These are phyloP conservation scores for Yoshiicerus persimilis DNA, from an alignment of 1,140 invertebrate species.

Conservation along the genomic window DNA sequence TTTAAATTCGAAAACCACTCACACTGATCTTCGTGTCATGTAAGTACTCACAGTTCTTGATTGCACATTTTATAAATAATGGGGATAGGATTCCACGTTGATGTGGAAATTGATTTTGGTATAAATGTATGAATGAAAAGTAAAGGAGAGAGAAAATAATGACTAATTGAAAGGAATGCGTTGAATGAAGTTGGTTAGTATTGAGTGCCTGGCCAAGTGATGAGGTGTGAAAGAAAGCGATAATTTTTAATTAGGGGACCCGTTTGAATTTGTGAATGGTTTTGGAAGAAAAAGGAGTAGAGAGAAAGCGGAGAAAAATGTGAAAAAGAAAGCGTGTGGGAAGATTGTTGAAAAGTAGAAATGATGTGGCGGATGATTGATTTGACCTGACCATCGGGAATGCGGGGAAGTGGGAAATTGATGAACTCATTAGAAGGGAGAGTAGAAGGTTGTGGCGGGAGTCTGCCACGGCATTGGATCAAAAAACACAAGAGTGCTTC, in stretches of 20 bases:
- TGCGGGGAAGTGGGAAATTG: constrained; percentile 12
- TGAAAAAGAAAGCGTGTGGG: neutral
- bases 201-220: neutral
- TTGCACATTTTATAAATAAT: too few relatives aligned
- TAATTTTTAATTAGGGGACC: neutral
- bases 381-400: constrained; percentile 15
- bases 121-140: too few relatives aligned
- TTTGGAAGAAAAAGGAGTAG: neutral
- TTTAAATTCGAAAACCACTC: too few relatives aligned
- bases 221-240: neutral
- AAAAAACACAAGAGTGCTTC: constrained; percentile 9
- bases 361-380: neutral
- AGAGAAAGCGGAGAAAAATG: neutral
- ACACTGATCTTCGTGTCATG: too few relatives aligned
- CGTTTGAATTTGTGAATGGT: neutral
- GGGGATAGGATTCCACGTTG: too few relatives aligned
- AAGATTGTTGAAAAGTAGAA: neutral
- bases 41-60: too few relatives aligned
- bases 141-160: neutral
- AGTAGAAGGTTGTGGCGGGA: constrained; percentile 20
- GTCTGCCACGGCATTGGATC: neutral
- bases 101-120: too few relatives aligned
- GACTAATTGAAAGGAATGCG: neutral
- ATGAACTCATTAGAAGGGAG: constrained; percentile 22
- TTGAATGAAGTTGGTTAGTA: neutral